Conservation (phyloP, 2,113 vertebrate genomes). For the Syngnathoides biaculeatus region DNA sequence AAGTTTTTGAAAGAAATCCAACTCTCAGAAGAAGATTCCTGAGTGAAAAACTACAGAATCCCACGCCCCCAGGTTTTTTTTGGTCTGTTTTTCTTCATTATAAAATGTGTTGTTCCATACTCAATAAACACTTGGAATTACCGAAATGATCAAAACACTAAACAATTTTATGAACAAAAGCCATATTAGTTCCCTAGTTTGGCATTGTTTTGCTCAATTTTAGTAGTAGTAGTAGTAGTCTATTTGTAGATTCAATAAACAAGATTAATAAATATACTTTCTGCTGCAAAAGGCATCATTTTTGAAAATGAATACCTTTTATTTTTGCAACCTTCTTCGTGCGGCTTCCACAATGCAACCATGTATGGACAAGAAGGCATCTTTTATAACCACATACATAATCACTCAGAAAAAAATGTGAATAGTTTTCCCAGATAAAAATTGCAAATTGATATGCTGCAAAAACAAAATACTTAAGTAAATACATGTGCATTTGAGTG, state of each 20-base stretch:
- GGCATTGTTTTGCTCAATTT: no score
- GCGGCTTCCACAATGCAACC: background rate
- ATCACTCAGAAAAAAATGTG: background rate
- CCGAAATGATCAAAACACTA: no score
- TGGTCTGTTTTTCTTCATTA: no score
- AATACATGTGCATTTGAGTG: slow-evolving; percentile 21
- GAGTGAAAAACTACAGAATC: no score
- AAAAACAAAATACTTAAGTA: slow-evolving; percentile 3
- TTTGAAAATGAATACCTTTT: background rate
- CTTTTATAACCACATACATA: background rate
- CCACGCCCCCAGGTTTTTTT: no score
- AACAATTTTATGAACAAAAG: no score
- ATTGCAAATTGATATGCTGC: background rate
- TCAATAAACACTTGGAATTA: no score
- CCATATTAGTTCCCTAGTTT: no score
- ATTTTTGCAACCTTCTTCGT: background rate
- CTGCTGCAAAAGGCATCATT: background rate
- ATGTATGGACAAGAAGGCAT: background rate
- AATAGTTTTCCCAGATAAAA: background rate
- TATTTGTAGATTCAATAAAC: background rate
- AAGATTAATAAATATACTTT: no score
- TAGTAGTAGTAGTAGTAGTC: background rate
- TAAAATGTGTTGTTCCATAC: no score
- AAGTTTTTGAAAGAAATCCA: no score
- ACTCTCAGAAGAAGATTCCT: no score